Base-by-base conservation (phyloP, 2,797 vertebrate species). In the Tokudaia muenninki region DNA sequence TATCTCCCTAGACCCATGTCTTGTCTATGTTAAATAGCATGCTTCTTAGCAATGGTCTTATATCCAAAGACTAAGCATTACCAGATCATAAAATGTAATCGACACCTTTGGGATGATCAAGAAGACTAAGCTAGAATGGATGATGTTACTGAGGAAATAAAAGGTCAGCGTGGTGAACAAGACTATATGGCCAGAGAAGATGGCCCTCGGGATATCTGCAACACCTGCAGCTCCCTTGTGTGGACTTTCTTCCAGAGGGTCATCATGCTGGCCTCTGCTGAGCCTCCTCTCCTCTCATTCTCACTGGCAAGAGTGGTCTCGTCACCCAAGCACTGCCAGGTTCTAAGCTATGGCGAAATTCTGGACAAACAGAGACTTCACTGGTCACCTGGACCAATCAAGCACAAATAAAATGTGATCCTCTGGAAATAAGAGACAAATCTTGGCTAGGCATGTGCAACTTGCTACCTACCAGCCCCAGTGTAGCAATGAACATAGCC, bases 1-100 rank as follows among this genome's bases (percentile, higher is more conserved):
- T 17, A 70, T n/a, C 6, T 24, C 63, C 11, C 31, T 87, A 72
- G 65, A 26, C 12, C 65, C 34, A 31, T 10, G 34, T 22, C 31
- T 86, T 96, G 21, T 92, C 92, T 57, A 11, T 44, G 37, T 63
- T 94, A 67, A 92, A n/a, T 47, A 50, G 78, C 87, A 70, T 11
- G 8, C 21, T 84, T 92, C 47, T 34, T 81, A 63, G 9, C 0
- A 41, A 61, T 11, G 61, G 14, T 22, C 79, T 34, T n/a, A 4
- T 81, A 47, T 70, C 21, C 3, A 9, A 89, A 82, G 7, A 93
- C 47, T 90, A 92, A 94, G 24, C 6, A 26, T 81, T 81, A 50
- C 65, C 57, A 75, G 50, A 79, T 24, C n/a, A 72, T 16, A 87
- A 61, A 77, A 61, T 1, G 3, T 74, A 94, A 90, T 14, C 31